phyloP scores from a whole-genome alignment of 2,888 invertebrate genomes.

The Chironomus tentans region DNA sequence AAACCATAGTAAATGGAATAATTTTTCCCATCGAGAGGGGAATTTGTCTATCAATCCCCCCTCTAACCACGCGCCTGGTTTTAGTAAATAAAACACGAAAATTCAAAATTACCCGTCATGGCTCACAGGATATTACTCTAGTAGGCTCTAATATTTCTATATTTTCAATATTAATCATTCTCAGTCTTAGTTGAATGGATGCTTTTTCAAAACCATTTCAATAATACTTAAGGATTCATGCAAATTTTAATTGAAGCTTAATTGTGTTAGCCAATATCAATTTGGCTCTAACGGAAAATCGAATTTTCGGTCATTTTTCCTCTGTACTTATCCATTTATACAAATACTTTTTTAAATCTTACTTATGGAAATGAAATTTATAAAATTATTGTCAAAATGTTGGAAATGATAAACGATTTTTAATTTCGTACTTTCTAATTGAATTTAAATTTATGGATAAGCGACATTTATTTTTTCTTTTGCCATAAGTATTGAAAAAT shows the following conservation, averaged over 20 bases:
- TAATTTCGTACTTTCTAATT: conserved; percentile 21
- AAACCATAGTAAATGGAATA: too few species aligned
- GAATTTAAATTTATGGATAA: conserved; percentile 14
- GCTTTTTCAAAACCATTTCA: too few species aligned
- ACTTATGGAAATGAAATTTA: not conserved
- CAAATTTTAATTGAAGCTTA: not conserved
- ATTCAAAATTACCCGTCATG: too few species aligned
- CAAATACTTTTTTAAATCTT: not conserved
- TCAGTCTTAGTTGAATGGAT: too few species aligned
- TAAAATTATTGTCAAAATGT: not conserved
- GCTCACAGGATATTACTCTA: too few species aligned
- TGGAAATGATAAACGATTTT: conserved; percentile 22
- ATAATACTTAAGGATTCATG: not conserved
- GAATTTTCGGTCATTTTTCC: not conserved
- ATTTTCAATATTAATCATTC: too few species aligned
- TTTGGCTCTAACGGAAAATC: not conserved
- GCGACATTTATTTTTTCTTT: not conserved
- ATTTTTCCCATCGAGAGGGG: too few species aligned
- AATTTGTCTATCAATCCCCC: too few species aligned
- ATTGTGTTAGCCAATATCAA: not conserved
- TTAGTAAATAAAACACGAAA: too few species aligned
- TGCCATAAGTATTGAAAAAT: not conserved
- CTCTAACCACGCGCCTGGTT: too few species aligned
- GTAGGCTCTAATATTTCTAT: too few species aligned
- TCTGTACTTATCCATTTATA: not conserved